Conservation (phyloP, 2,888 invertebrate species). For the Rotaria macrura region DNA sequence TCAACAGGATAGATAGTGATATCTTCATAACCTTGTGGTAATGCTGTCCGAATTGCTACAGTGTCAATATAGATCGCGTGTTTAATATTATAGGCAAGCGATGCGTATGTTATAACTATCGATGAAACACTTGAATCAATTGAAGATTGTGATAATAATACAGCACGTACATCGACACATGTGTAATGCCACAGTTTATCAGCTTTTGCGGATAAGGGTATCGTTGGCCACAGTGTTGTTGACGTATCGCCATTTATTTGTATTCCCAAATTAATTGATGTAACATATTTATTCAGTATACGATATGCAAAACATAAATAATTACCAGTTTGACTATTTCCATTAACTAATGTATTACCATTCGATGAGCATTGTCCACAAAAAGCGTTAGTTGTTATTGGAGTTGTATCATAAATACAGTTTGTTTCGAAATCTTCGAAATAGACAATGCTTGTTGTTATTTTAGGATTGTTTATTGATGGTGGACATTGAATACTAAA, state of each 20-base stretch:
- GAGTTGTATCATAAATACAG: background rate
- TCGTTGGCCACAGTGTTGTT: background rate
- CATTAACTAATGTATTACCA: no score
- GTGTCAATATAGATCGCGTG: slow-evolving; percentile 18
- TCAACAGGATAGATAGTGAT: background rate
- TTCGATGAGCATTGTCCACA: slow-evolving; percentile 1
- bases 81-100: background rate
- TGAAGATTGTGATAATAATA: background rate
- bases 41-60: slow-evolving; percentile 16
- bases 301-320: no score
- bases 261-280: background rate
- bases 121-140: background rate
- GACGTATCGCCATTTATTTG: background rate
- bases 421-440: slow-evolving; percentile 25
- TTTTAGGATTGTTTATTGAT: background rate
- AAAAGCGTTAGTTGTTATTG: slow-evolving; percentile 20
- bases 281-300: background rate
- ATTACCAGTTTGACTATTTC: no score
- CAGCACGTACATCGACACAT: slow-evolving; percentile 18
- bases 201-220: background rate
- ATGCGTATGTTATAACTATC: background rate
- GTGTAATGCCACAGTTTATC: slow-evolving; percentile 29
- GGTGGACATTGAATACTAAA: slow-evolving; percentile 31
- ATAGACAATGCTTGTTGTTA: background rate
- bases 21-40: slow-evolving; percentile 25